phyloP scores from a whole-genome alignment of 2,888 invertebrate species.

The Cecidostiba fungosa region DNA sequence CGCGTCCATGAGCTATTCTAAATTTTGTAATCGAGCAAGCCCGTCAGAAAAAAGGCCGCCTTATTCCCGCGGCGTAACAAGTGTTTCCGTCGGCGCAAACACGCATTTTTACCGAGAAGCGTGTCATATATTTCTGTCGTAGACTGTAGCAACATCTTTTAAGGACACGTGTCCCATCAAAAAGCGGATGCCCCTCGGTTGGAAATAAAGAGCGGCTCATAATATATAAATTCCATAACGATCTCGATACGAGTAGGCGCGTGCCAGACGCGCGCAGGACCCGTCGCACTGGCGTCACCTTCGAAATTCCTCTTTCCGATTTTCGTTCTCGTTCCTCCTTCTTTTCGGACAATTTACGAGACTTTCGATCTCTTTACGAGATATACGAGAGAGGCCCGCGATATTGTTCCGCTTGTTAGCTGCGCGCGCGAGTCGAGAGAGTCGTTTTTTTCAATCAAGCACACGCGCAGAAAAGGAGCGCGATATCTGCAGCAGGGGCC shows the following conservation, averaged over 20 bases:
- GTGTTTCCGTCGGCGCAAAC: constrained; percentile 2
- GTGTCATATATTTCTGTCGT: constrained; percentile 67
- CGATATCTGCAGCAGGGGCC: background rate
- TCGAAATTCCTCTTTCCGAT: background rate
- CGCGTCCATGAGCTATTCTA: background rate
- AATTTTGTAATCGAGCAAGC: constrained; percentile 22
- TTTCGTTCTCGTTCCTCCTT: constrained; percentile 22
- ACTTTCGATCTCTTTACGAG: constrained; percentile 41
- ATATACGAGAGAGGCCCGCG: no score
- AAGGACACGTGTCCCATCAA: constrained; percentile 71
- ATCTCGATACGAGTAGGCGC: constrained; percentile 62
- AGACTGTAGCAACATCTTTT: constrained; percentile 36
- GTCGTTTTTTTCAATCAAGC: constrained; percentile 30
- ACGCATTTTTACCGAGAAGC: constrained; percentile 68
- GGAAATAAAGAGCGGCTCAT: background rate
- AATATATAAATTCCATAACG: constrained; percentile 8
- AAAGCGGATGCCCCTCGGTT: constrained; percentile 61
- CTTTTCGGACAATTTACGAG: constrained; percentile 22
- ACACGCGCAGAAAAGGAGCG: background rate
- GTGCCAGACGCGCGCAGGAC: constrained; percentile 33
- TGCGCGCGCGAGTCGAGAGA: background rate
- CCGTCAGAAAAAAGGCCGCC: background rate
- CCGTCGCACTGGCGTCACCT: constrained; percentile 62
- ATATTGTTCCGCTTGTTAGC: constrained; percentile 9
- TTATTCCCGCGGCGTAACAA: constrained; percentile 13